phyloP scores from a whole-genome alignment of 2,113 vertebrate genomes.

The Otis tarda region DNA sequence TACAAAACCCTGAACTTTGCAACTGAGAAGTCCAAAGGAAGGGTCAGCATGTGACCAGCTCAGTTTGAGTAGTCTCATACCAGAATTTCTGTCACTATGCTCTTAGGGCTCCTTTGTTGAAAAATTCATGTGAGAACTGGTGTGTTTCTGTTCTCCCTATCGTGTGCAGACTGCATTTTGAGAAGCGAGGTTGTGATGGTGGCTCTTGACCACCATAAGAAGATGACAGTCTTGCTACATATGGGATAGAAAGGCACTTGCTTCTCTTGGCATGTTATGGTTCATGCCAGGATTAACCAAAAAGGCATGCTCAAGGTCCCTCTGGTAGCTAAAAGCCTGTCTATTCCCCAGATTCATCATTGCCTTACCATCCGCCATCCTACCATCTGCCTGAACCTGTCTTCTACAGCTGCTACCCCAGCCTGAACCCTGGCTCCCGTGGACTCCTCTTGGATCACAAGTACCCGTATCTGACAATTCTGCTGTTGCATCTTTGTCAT shows the following conservation, averaged over 20 bases:
- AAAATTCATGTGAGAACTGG: neutral
- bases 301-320: neutral
- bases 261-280: neutral
- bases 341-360: neutral
- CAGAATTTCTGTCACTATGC: neutral
- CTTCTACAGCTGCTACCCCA: neutral
- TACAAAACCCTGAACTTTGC: neutral
- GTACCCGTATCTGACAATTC: neutral
- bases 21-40: neutral
- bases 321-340: neutral
- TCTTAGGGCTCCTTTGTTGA: neutral
- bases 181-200: neutral
- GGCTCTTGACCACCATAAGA: neutral
- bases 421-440: neutral
- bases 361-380: neutral
- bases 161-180: neutral
- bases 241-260: neutral
- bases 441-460: neutral
- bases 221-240: neutral
- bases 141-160: neutral
- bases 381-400: neutral
- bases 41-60: neutral
- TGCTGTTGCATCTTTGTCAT: neutral
- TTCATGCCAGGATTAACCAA: neutral
- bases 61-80: neutral